Percentiles rank a stretch among this genome's conserved stretches.
These are phyloP conservation scores for Heliornis fulica DNA, from an alignment of 2,113 vertebrate genomes.

Conservation along the genomic window DNA sequence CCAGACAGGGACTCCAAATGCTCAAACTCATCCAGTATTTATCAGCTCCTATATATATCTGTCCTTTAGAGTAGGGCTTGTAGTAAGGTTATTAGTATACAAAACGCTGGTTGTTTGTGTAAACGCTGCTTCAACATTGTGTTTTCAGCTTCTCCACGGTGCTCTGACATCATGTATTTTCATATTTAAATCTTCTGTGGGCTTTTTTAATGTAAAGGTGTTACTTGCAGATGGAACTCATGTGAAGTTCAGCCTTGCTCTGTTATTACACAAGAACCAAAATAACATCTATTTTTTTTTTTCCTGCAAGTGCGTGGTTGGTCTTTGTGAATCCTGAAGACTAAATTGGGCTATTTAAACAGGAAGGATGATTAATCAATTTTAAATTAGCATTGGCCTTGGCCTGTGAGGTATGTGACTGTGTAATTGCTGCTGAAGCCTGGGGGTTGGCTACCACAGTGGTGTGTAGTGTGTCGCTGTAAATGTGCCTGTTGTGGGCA, in stretches of 20 bases:
- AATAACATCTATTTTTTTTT: background rate
- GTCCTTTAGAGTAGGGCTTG: background rate
- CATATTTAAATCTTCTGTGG: background rate
- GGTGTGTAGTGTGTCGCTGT: background rate
- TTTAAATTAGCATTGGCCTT: background rate
- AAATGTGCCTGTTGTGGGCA: background rate
- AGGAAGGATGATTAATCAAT: background rate
- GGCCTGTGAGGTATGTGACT: background rate
- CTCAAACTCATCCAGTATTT: background rate
- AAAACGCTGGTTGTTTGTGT: background rate
- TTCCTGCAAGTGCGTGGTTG: background rate
- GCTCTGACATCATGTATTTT: background rate
- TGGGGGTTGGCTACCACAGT: background rate
- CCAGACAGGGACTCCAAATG: background rate
- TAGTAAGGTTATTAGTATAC: background rate
- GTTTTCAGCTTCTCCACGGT: background rate
- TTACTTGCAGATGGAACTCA: background rate
- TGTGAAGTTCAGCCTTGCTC: background rate
- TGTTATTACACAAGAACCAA: background rate
- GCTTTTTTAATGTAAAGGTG: background rate
- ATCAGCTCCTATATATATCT: background rate
- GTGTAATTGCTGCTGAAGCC: background rate
- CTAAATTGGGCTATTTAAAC: background rate
- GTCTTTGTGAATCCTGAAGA: background rate
- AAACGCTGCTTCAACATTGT: background rate